Conservation (phyloP, 2,888 invertebrate genomes). For the Serripes groenlandicus region DNA sequence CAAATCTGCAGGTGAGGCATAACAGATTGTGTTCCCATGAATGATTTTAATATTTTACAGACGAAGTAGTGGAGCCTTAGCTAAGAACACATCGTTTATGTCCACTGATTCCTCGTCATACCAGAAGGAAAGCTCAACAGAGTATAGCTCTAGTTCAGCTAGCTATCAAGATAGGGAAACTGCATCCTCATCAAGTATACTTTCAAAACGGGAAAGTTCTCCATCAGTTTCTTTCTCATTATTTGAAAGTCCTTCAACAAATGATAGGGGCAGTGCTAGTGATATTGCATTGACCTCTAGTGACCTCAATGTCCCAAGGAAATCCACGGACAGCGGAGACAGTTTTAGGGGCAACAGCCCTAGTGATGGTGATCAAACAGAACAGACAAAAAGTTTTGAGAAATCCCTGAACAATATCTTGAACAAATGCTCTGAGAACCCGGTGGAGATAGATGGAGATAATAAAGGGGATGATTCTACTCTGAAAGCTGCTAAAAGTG, state of each 20-base stretch:
- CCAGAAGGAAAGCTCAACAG: slow-evolving; percentile 36
- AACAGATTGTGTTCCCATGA: too few species aligned
- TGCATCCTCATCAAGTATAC: background rate
- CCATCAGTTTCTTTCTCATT: slow-evolving; percentile 28
- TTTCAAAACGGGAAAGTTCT: slow-evolving; percentile 41
- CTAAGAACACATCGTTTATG: background rate
- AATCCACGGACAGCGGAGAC: slow-evolving; percentile 58
- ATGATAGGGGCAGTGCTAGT: slow-evolving; percentile 22
- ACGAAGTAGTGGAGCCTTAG: slow-evolving; percentile 26
- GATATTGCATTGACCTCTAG: slow-evolving; percentile 8
- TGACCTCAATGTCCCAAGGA: slow-evolving; percentile 20
- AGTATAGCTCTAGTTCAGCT: slow-evolving; percentile 14
- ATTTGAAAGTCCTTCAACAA: background rate
- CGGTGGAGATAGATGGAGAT: slow-evolving; percentile 74
- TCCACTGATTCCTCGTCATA: background rate
- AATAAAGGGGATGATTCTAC: slow-evolving; percentile 57
- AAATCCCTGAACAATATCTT: slow-evolving; percentile 80
- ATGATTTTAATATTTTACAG: slow-evolving; percentile 22
- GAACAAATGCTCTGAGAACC: slow-evolving; percentile 80
- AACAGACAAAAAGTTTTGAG: slow-evolving; percentile 73
- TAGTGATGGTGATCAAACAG: slow-evolving; percentile 46
- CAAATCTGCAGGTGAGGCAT: too few species aligned
- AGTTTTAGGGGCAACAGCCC: slow-evolving; percentile 43
- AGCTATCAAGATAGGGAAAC: slow-evolving; percentile 25
- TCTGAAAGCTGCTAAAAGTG: slow-evolving; percentile 47